Evolutionary conservation across 1,140 invertebrate species (phyloP).

Genomic region (Ostrea edulis): DNA sequence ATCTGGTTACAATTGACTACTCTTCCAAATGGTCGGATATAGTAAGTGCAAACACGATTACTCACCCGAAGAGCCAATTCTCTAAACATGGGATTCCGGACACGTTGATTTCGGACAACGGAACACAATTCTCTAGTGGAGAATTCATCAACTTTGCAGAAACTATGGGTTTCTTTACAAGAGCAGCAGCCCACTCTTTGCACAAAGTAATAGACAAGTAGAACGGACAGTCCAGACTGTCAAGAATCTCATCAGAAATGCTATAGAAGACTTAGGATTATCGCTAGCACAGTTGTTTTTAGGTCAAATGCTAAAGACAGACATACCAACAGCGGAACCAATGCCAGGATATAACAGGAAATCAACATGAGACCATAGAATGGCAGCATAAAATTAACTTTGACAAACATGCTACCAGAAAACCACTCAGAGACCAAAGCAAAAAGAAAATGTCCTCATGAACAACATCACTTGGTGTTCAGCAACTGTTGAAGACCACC

Average conservation of each 20-base stretch:
- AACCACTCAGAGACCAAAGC: too few species aligned
- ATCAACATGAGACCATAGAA: too few species aligned
- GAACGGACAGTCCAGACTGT: conserved; percentile 58
- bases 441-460: too few species aligned
- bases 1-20: conserved; percentile 45
- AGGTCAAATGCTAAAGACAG: neutral
- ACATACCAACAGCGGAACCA: too few species aligned
- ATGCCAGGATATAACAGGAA: too few species aligned
- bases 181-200: conserved; percentile 63
- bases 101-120: conserved; percentile 78
- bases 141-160: conserved; percentile 78
- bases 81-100: conserved; percentile 54
- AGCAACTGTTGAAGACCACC: too few species aligned
- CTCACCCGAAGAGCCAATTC: conserved; percentile 44
- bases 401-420: too few species aligned
- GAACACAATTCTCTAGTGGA: conserved; percentile 75
- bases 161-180: conserved; percentile 76
- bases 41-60: conserved; percentile 1
- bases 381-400: too few species aligned
- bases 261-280: neutral
- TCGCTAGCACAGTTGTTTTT: neutral
- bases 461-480: too few species aligned
- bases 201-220: conserved; percentile 68
- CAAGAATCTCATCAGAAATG: neutral
- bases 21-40: conserved; percentile 56